Conservation (phyloP, 2,797 vertebrate genomes). For the Gallirallus australis region DNA sequence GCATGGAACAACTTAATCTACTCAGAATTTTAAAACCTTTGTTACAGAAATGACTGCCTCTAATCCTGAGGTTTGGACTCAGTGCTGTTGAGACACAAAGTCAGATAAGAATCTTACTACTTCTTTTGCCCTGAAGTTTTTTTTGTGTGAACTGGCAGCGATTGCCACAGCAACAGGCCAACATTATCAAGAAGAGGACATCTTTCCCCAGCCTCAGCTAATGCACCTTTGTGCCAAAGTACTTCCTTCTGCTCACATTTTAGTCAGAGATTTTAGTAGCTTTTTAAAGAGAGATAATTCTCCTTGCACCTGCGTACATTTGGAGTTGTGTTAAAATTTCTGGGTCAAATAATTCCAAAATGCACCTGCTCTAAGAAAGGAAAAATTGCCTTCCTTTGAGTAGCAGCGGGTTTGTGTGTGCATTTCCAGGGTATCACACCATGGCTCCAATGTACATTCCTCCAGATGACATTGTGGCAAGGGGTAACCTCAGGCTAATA, state of each 20-base stretch:
- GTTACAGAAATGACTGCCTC: background rate
- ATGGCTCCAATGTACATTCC: background rate
- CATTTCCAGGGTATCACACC: background rate
- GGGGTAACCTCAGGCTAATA: background rate
- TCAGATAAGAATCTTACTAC: background rate
- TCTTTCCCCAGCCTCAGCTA: background rate
- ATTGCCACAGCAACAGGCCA: background rate
- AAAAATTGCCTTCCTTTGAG: background rate
- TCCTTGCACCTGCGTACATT: background rate
- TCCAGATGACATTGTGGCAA: background rate
- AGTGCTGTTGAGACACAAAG: background rate
- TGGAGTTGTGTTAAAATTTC: background rate
- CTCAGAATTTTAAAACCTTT: background rate
- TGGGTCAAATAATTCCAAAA: background rate
- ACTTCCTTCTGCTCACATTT: background rate
- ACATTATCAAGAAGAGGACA: background rate
- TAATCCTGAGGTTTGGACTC: background rate
- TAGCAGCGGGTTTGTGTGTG: background rate
- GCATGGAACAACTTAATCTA: background rate
- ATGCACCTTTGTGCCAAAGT: background rate
- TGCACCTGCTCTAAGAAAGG: background rate
- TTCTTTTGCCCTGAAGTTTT: background rate
- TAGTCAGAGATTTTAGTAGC: background rate
- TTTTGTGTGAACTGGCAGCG: background rate
- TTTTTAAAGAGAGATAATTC: background rate